Evolutionary conservation across 2,888 invertebrate species (phyloP).

Genomic region (Nudaria mundana): DNA sequence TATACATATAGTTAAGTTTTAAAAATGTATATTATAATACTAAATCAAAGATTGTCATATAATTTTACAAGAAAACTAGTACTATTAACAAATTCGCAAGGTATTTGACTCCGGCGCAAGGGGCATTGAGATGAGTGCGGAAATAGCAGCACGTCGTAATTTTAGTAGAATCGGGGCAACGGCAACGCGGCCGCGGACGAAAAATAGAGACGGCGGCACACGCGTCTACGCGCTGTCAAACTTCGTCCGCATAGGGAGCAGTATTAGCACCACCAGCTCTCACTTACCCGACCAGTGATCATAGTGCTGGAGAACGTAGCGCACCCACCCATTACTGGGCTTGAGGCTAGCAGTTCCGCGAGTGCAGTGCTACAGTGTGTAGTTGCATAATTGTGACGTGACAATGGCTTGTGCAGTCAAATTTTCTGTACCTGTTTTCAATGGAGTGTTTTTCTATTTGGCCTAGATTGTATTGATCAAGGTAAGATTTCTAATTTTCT

Average conservation of each 20-base stretch:
- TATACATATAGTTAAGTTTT: too few relatives aligned
- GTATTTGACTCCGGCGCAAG: slow-evolving; percentile 56
- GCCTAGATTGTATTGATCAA: slow-evolving; percentile 2
- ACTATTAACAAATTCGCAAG: slow-evolving; percentile 48
- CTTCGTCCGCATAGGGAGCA: slow-evolving; percentile 76
- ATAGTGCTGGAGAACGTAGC: slow-evolving; percentile 20
- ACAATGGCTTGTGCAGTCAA: slow-evolving; percentile 36
- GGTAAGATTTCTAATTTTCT: slow-evolving; percentile 21
- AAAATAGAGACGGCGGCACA: slow-evolving; percentile 73
- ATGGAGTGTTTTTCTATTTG: background rate
- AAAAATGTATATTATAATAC: too few relatives aligned
- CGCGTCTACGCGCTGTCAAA: slow-evolving; percentile 73
- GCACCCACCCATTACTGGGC: slow-evolving; percentile 22
- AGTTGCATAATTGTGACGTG: slow-evolving; percentile 51
- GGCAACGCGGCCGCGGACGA: slow-evolving; percentile 75
- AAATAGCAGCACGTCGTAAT: slow-evolving; percentile 78
- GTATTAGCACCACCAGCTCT: slow-evolving; percentile 59
- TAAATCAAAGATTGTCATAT: too few relatives aligned
- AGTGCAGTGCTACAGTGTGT: slow-evolving; percentile 46
- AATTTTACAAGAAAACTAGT: too few relatives aligned
- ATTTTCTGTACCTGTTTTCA: slow-evolving; percentile 13
- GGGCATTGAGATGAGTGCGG: slow-evolving; percentile 71
- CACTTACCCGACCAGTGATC: slow-evolving; percentile 25
- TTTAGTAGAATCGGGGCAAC: slow-evolving; percentile 81
- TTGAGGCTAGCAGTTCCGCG: slow-evolving; percentile 36